Evolutionary conservation across 2,113 vertebrate genomes (phyloP).

Genomic region (Artemisiospiza belli): DNA sequence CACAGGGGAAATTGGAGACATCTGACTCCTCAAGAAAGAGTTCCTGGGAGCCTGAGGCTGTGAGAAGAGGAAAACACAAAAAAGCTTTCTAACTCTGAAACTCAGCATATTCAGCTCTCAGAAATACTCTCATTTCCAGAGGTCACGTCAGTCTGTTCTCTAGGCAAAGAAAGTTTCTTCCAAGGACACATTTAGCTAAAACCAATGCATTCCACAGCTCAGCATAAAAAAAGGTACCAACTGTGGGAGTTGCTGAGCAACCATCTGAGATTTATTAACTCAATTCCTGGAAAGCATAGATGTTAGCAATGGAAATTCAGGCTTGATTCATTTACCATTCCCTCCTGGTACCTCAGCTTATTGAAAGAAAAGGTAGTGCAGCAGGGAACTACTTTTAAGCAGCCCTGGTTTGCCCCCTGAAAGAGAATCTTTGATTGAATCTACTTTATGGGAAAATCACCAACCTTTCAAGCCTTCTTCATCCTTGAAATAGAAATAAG

Average conservation of each 20-base stretch:
- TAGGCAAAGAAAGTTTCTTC: not conserved
- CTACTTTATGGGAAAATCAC: slow-evolving; percentile 1
- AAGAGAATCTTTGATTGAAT: not conserved
- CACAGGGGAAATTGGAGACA: not conserved
- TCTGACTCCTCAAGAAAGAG: not conserved
- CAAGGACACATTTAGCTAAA: not conserved
- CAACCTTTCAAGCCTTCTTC: not conserved
- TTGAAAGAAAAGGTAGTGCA: not conserved
- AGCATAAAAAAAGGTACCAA: not conserved
- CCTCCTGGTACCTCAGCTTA: not conserved
- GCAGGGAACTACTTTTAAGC: not conserved
- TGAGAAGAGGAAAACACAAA: not conserved
- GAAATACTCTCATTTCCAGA: not conserved
- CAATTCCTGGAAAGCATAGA: not conserved
- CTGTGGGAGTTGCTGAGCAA: slow-evolving; percentile 12
- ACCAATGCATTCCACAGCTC: not conserved
- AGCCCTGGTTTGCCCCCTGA: not conserved
- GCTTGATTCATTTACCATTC: not conserved
- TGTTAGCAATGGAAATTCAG: not conserved
- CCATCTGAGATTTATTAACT: not conserved
- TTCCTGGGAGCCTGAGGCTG: not conserved
- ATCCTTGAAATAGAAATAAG: slow-evolving; percentile 15
- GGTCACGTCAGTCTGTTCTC: not conserved
- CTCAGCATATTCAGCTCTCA: not conserved
- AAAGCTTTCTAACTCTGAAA: not conserved